These are phyloP conservation scores for Psittacus erithacus DNA, from an alignment of 2,113 vertebrate species.

Conservation along the genomic window DNA sequence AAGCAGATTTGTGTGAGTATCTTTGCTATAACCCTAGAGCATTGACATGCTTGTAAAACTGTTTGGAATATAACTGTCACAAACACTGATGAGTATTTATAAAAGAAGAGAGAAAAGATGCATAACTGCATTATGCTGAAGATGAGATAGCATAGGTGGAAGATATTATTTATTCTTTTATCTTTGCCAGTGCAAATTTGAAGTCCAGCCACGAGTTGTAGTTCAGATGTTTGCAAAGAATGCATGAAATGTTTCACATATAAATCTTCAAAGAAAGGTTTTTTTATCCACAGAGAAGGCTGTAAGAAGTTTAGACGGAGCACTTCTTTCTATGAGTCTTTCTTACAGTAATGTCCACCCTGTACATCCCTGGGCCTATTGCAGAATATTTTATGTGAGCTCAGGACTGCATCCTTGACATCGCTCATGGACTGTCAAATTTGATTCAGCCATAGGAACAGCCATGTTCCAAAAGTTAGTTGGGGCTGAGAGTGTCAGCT, in stretches of 20 bases:
- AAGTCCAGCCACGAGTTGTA: background rate
- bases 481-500: background rate
- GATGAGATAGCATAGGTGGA: background rate
- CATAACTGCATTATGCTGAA: background rate
- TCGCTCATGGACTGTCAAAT: background rate
- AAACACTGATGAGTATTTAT: background rate
- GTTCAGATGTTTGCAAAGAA: background rate
- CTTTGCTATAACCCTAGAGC: background rate
- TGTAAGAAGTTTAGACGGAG: background rate
- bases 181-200: background rate
- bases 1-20: slow-evolving; percentile 76
- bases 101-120: background rate
- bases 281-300: background rate
- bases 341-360: background rate
- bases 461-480: background rate
- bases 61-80: background rate
- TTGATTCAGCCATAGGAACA: background rate
- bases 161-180: background rate
- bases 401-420: background rate
- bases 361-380: background rate
- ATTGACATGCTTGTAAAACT: background rate
- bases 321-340: background rate
- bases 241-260: background rate
- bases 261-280: background rate
- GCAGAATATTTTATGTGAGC: background rate